Evolutionary conservation across 2,797 vertebrate genomes (phyloP), one percentile per base, ranked within the genome.

Genomic region (Lacerta agilis): DNA sequence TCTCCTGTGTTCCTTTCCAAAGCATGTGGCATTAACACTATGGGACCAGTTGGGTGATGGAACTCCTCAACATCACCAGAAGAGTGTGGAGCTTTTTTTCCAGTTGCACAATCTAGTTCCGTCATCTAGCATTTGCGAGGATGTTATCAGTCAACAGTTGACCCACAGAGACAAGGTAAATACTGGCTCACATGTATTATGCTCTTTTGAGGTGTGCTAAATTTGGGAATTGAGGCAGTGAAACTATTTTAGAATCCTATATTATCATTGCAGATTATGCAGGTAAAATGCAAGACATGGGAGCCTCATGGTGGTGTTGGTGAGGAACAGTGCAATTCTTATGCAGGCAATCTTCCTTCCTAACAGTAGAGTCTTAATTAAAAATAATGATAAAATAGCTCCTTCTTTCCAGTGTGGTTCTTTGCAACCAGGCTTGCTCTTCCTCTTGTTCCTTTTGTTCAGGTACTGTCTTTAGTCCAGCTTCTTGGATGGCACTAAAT

Each of bases 91-190:
- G 93, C 98, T 99, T 36, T 99, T 99, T 96, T 99, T 99, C 94
- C 99, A 99, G 93, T 97, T 99, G 76, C 99, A 99, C 97, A 99
- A 99, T 95, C 97, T 99, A 13, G 99, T 99, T 93, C 99, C 98
- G 7, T 99, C 98, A 88, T 98, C 99, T 87, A 98, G 98, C 94
- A 99, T 98, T 96, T 99, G 99, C 94, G 99, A 99, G 94, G 99
- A 99, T 82, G 99, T 99, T 95, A 98, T 99, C 96, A 99, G 99
- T 94, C 98, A 99, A 94, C 98, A 99, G 87, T 97, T 99, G 93
- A 99, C 99, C 96, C 98, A 99, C 96, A 98, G 97, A 94, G 98
- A 99, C 96, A 99, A 99, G 98, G 99, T 99, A 95, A 95, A 83
- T 79, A 73, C 90, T 29, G 89, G 75, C 38, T 61, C 89, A 85